phyloP scores from a whole-genome alignment of 1,140 invertebrate species.

The Cephus cinctus region DNA sequence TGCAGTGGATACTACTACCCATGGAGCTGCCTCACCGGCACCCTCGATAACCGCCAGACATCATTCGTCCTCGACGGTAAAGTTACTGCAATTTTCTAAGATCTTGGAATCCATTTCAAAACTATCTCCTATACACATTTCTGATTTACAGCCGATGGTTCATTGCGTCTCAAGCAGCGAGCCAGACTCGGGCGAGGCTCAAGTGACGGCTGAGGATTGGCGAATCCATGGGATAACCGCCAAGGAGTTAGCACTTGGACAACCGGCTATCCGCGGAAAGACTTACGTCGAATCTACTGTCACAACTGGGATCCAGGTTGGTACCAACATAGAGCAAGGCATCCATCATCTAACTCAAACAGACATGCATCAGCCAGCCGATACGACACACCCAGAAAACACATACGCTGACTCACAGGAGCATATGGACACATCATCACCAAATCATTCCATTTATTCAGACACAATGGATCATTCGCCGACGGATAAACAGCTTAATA shows the following conservation, averaged over 20 bases:
- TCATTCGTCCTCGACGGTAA: constrained; percentile 58
- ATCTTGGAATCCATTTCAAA: neutral
- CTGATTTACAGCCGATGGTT: constrained; percentile 70
- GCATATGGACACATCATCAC: constrained; percentile 49
- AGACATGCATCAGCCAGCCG: constrained; percentile 52
- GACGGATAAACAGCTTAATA: constrained; percentile 20
- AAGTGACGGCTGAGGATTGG: constrained; percentile 48
- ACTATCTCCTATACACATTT: neutral
- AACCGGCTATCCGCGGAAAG: constrained; percentile 42
- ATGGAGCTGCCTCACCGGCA: constrained; percentile 56
- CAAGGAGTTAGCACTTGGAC: constrained; percentile 44
- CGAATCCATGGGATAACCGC: constrained; percentile 44
- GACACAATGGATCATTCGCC: constrained; percentile 36
- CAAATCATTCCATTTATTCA: constrained; percentile 52
- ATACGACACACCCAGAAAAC: constrained; percentile 55
- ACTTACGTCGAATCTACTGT: constrained; percentile 57
- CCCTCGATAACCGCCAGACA: constrained; percentile 54
- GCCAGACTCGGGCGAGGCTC: constrained; percentile 66
- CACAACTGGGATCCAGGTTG: constrained; percentile 56
- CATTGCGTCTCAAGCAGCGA: constrained; percentile 84
- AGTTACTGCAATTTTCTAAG: constrained; percentile 1
- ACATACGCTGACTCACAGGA: constrained; percentile 47
- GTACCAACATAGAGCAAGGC: constrained; percentile 50
- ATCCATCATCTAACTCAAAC: constrained; percentile 50
- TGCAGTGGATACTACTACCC: constrained; percentile 55